phyloP scores from a whole-genome alignment of 1,140 invertebrate genomes.

The Adoxophyes honmai region DNA sequence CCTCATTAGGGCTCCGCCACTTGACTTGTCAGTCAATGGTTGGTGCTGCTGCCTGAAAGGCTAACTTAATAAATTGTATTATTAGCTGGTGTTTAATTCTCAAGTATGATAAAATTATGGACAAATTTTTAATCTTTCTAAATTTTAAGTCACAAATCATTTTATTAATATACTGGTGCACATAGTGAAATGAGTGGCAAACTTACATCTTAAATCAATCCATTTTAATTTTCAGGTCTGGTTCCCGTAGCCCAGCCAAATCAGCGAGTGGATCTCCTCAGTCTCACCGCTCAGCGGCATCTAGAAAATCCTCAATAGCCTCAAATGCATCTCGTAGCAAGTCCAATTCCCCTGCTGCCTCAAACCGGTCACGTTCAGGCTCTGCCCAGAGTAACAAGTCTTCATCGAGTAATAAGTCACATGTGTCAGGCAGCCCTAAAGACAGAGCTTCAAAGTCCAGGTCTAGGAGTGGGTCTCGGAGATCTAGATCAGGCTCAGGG shows the following conservation, averaged over 20 bases:
- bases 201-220: no score
- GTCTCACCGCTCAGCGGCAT: conserved; percentile 49
- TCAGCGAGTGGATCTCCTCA: conserved; percentile 64
- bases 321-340: conserved; percentile 66
- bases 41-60: no score
- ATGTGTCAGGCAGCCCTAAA: conserved; percentile 51
- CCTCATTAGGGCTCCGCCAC: no score
- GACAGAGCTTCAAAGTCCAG: conserved; percentile 46
- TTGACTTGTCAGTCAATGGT: no score
- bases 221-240: conserved; percentile 46
- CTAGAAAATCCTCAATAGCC: conserved; percentile 55
- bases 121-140: no score
- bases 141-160: no score
- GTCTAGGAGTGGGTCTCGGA: conserved; percentile 55
- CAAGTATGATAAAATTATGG: no score
- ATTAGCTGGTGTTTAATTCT: no score
- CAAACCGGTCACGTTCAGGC: conserved; percentile 53
- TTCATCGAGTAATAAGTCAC: conserved; percentile 64
- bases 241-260: conserved; percentile 59
- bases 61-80: no score
- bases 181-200: no score
- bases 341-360: conserved; percentile 62
- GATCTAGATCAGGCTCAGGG: conserved; percentile 67
- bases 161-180: no score
- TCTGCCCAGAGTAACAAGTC: conserved; percentile 63